These are phyloP conservation scores for Ischnus inquisitorius DNA, from an alignment of 2,888 invertebrate genomes.

Conservation along the genomic window DNA sequence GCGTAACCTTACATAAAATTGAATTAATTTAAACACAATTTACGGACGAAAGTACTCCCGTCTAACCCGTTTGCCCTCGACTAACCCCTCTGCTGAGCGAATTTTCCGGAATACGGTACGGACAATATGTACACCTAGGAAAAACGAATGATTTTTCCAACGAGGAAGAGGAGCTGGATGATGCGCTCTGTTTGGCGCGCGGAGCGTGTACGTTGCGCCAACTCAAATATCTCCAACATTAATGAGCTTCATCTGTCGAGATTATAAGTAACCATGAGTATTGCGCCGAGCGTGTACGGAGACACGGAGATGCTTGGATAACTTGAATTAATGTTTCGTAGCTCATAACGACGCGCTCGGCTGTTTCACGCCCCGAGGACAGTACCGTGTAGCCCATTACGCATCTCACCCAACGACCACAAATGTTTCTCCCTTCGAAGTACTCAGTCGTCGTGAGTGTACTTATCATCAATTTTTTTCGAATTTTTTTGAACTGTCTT, in stretches of 20 bases:
- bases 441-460: no score
- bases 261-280: slow-evolving; percentile 8
- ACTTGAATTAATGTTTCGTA: slow-evolving; percentile 10
- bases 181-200: no score
- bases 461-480: no score
- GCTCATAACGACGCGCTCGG: not conserved
- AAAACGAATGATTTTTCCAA: not conserved
- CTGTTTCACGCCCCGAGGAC: not conserved
- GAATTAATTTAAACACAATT: slow-evolving; percentile 23
- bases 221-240: not conserved
- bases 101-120: not conserved
- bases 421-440: no score
- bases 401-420: not conserved
- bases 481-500: no score
- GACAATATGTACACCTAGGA: not conserved
- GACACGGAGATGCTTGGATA: not conserved
- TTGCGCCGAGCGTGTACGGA: not conserved
- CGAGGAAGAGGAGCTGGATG: no score
- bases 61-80: not conserved
- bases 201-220: not conserved
- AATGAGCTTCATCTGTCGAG: not conserved
- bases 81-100: not conserved
- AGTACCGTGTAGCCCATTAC: not conserved
- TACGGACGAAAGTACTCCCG: not conserved
- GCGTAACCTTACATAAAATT: not conserved